Percentiles rank a stretch among this genome's conserved stretches.
These are phyloP conservation scores for Sphaeramia orbicularis DNA, from an alignment of 2,797 vertebrate genomes.

Conservation along the genomic window DNA sequence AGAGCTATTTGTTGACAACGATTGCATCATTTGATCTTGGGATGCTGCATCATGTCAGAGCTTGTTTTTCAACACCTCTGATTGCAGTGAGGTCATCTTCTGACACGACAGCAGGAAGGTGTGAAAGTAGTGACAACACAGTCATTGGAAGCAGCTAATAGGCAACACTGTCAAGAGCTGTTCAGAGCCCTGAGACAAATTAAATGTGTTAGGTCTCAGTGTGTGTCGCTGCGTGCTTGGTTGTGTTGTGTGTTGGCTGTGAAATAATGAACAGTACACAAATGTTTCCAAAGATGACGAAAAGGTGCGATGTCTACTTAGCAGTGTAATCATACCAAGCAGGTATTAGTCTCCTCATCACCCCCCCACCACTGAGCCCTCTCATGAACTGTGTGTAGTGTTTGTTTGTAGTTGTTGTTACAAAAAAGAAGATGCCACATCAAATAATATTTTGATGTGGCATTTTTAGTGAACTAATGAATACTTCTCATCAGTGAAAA, in stretches of 20 bases:
- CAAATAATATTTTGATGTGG: too few relatives aligned
- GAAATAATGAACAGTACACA: too few relatives aligned
- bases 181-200: background rate
- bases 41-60: background rate
- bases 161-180: background rate
- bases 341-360: too few relatives aligned
- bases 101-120: background rate
- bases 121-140: background rate
- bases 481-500: too few relatives aligned
- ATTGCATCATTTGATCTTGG: background rate
- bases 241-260: background rate
- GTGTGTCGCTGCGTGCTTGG: background rate
- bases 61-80: conserved; percentile 17
- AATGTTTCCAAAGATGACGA: too few relatives aligned
- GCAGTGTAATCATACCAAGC: too few relatives aligned
- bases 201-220: conserved; percentile 2
- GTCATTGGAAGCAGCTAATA: background rate
- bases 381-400: too few relatives aligned
- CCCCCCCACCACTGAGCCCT: too few relatives aligned
- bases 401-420: too few relatives aligned
- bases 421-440: too few relatives aligned
- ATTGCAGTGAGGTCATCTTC: background rate
- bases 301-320: too few relatives aligned
- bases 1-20: background rate
- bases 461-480: too few relatives aligned